Percentiles rank a stretch among this genome's conserved stretches.
phyloP scores from a whole-genome alignment of 2,888 invertebrate species.

The Crocallis elinguaria region DNA sequence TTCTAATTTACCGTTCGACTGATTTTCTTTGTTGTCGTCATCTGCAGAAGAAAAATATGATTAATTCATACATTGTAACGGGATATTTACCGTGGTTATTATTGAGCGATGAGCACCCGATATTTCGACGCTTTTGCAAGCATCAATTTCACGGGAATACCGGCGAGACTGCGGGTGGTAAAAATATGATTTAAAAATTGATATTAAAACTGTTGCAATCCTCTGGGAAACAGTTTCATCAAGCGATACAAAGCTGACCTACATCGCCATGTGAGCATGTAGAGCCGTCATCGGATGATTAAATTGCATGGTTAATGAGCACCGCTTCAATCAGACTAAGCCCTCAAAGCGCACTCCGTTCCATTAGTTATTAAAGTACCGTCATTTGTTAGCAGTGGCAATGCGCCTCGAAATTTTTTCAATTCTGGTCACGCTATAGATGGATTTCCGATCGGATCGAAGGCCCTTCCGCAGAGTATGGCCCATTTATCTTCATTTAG shows the following conservation, averaged over 20 bases:
- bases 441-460: slow-evolving; percentile 38
- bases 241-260: slow-evolving; percentile 24
- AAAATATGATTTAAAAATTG: slow-evolving; percentile 14
- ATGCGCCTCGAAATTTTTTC: slow-evolving; percentile 29
- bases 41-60: no score
- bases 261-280: slow-evolving; percentile 15
- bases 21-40: slow-evolving; percentile 81
- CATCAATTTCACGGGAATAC: no score
- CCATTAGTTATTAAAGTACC: slow-evolving; percentile 28
- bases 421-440: slow-evolving; percentile 39
- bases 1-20: slow-evolving; percentile 78
- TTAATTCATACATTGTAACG: no score
- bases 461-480: slow-evolving; percentile 29
- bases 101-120: no score
- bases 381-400: slow-evolving; percentile 22
- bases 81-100: no score
- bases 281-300: slow-evolving; percentile 24
- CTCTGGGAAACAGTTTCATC: slow-evolving; percentile 4
- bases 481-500: slow-evolving; percentile 38
- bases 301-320: slow-evolving; percentile 25
- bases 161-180: no score
- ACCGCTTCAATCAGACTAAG: slow-evolving; percentile 17
- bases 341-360: slow-evolving; percentile 18
- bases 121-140: no score
- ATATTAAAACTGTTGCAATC: not conserved